These are phyloP conservation scores for Phortica magna DNA, from an alignment of 2,888 invertebrate genomes.

Conservation along the genomic window DNA sequence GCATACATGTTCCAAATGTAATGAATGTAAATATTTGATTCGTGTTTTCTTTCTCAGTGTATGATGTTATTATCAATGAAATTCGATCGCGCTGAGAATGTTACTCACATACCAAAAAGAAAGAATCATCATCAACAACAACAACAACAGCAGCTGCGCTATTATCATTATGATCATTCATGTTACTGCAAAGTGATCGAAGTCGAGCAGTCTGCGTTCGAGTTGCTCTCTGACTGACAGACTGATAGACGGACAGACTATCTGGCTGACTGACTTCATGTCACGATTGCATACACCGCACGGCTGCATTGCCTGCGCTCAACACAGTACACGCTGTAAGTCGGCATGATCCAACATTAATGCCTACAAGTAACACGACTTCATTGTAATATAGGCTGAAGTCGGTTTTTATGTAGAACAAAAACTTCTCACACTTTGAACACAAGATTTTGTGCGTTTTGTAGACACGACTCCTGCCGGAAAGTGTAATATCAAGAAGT, in stretches of 20 bases:
- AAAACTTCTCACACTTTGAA: slow-evolving; percentile 32
- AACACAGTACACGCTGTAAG: neutral
- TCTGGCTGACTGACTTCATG: neutral
- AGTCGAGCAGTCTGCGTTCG: neutral
- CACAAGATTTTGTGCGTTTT: slow-evolving; percentile 8
- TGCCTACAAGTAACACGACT: neutral
- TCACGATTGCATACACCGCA: slow-evolving; percentile 2
- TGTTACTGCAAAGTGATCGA: neutral
- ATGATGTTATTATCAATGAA: slow-evolving; percentile 28
- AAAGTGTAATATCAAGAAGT: neutral
- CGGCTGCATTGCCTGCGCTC: too few species aligned
- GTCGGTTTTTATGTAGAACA: slow-evolving; percentile 13
- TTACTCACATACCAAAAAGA: neutral
- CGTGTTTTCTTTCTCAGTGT: neutral
- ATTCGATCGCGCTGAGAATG: slow-evolving; percentile 21
- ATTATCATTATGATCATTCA: slow-evolving; percentile 1
- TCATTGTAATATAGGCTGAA: neutral
- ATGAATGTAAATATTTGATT: neutral
- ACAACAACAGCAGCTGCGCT: neutral
- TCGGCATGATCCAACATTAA: slow-evolving; percentile 23
- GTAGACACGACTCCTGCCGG: slow-evolving; percentile 2
- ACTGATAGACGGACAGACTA: too few species aligned
- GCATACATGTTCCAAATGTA: neutral
- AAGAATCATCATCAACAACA: slow-evolving; percentile 9
- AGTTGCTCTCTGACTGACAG: neutral